A percentile compares a stretch with the other conserved stretches of the same genome.
These are phyloP conservation scores for Passer montanus DNA, from an alignment of 2,113 vertebrate species.

Conservation along the genomic window DNA sequence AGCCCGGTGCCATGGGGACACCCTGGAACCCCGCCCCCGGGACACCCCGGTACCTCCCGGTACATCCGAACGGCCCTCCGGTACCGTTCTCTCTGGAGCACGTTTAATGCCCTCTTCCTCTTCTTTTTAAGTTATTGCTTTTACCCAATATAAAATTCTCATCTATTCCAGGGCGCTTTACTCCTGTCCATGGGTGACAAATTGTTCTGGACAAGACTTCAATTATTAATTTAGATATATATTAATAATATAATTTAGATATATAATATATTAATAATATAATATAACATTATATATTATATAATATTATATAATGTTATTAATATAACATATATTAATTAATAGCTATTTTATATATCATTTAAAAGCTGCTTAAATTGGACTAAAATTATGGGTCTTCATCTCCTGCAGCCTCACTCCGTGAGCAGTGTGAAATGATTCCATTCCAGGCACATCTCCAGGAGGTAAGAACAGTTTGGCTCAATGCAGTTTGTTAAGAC, in stretches of 20 bases:
- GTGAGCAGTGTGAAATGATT: not conserved
- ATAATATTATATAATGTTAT: too few relatives aligned
- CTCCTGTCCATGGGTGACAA: not conserved
- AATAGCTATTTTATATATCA: too few relatives aligned
- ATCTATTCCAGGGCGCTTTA: not conserved
- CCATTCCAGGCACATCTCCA: not conserved
- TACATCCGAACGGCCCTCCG: not conserved
- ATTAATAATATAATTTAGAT: not conserved
- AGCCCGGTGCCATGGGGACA: too few relatives aligned
- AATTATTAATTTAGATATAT: not conserved
- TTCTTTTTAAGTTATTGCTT: not conserved
- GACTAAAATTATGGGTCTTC: not conserved
- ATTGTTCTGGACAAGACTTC: not conserved
- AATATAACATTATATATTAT: too few relatives aligned
- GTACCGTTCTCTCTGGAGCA: conserved; percentile 16
- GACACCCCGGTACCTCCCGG: too few relatives aligned
- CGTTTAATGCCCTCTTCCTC: conserved; percentile 8
- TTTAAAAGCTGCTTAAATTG: not conserved
- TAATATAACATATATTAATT: too few relatives aligned
- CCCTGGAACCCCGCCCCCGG: not conserved
- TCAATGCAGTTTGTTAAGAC: not conserved
- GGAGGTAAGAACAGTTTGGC: not conserved
- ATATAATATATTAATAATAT: not conserved
- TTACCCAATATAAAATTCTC: conserved; percentile 29
- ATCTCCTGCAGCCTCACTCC: not conserved